Percentiles rank a stretch among this genome's conserved stretches.
These are phyloP conservation scores for Gobio occitaniae DNA, from an alignment of 2,797 vertebrate genomes.

Conservation along the genomic window DNA sequence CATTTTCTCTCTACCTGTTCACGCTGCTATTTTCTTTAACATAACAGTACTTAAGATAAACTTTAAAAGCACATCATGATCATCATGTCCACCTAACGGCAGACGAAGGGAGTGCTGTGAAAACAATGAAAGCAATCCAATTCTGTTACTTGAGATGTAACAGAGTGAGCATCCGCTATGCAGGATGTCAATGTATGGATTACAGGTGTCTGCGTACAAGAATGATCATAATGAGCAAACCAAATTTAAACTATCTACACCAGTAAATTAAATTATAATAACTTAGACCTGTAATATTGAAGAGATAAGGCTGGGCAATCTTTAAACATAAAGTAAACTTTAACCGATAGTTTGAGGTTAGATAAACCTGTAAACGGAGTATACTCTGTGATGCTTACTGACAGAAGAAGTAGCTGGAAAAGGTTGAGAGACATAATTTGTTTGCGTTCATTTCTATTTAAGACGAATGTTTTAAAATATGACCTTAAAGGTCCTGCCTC, in stretches of 20 bases:
- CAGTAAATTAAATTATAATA: background rate
- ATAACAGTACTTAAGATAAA: no score
- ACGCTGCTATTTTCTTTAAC: background rate
- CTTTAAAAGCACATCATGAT: background rate
- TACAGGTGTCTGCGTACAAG: background rate
- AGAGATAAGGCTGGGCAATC: background rate
- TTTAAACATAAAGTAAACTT: background rate
- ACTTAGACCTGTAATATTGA: background rate
- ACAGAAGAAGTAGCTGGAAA: background rate
- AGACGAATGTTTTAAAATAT: constrained; percentile 12
- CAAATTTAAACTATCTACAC: background rate
- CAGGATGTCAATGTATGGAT: background rate
- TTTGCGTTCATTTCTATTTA: constrained; percentile 23
- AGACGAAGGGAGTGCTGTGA: background rate
- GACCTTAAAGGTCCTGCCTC: constrained; percentile 7
- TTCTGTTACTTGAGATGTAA: background rate
- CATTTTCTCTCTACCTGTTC: background rate
- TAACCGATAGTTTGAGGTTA: background rate
- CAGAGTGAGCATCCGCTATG: background rate
- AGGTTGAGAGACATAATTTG: background rate
- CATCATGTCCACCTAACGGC: background rate
- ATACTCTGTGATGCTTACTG: background rate
- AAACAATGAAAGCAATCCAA: background rate
- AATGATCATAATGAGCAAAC: background rate
- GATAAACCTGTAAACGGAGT: background rate